These are phyloP conservation scores for Abramis brama DNA, from an alignment of 2,113 vertebrate genomes.

Conservation along the genomic window DNA sequence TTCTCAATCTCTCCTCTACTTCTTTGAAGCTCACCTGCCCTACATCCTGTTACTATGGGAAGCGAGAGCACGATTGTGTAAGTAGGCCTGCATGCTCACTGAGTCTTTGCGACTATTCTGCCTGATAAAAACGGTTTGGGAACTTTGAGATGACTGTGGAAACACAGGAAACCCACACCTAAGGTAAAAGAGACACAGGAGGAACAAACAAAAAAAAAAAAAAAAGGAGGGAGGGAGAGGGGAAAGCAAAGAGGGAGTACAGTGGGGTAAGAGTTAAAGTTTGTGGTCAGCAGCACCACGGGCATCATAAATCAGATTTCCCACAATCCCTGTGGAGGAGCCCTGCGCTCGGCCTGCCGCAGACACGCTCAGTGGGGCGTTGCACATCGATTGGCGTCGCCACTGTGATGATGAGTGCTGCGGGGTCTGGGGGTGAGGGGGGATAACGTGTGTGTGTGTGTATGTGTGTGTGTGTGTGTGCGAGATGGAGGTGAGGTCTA, in stretches of 20 bases:
- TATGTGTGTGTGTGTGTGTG: conserved; percentile 43
- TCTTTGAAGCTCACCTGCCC: conserved; percentile 9
- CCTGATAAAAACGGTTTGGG: neutral
- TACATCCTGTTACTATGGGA: neutral
- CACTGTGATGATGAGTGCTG: conserved; percentile 76
- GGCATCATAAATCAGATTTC: conserved; percentile 85
- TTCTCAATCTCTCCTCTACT: conserved; percentile 38
- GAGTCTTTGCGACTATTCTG: neutral
- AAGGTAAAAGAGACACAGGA: neutral
- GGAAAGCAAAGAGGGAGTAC: conserved; percentile 37
- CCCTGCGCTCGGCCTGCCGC: conserved; percentile 72
- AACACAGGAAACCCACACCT: neutral
- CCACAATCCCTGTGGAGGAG: conserved; percentile 80
- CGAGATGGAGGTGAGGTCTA: conserved; percentile 27
- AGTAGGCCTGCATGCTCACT: conserved; percentile 1
- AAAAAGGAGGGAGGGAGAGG: conserved; percentile 18
- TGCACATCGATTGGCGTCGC: conserved; percentile 81
- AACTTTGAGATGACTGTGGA: conserved; percentile 7
- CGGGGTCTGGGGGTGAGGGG: conserved; percentile 70
- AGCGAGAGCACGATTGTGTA: conserved; percentile 7
- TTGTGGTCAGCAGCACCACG: conserved; percentile 79
- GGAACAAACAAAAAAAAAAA: conserved; percentile 17
- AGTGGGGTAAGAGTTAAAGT: conserved; percentile 64
- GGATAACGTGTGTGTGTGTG: conserved; percentile 43
- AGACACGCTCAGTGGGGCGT: conserved; percentile 81